Percentiles rank a stretch among this genome's conserved stretches.
phyloP scores from a whole-genome alignment of 2,797 vertebrate genomes.

The Anomalospiza imberbis region DNA sequence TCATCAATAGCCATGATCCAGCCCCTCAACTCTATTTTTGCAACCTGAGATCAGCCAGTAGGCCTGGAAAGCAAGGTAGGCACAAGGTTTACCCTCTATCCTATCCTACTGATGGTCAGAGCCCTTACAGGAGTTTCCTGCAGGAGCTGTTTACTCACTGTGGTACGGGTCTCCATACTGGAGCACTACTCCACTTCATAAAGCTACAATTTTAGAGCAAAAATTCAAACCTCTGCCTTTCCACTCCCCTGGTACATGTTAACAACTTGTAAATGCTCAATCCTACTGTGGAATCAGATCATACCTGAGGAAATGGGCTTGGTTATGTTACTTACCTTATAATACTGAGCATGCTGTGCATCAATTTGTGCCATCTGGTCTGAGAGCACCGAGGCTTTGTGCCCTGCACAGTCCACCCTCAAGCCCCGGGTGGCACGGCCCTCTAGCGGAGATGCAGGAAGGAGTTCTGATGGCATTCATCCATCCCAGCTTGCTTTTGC shows the following conservation, averaged over 20 bases:
- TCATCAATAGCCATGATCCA: background rate
- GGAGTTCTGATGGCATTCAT: background rate
- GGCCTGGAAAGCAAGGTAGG: background rate
- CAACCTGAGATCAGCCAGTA: background rate
- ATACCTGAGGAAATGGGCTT: background rate
- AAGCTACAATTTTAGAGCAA: background rate
- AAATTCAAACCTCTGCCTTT: background rate
- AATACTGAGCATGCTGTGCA: background rate
- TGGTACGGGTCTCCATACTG: background rate
- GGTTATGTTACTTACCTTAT: background rate
- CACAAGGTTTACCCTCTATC: background rate
- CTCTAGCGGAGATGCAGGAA: constrained; percentile 3
- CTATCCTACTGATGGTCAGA: background rate
- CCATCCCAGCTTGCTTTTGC: background rate
- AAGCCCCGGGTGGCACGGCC: background rate
- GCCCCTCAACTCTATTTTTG: background rate
- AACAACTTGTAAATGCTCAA: background rate
- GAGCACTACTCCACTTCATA: background rate
- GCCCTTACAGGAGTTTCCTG: background rate
- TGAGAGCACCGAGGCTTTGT: background rate
- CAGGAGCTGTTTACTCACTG: background rate
- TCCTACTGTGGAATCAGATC: background rate
- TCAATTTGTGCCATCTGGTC: background rate
- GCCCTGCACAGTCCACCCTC: background rate
- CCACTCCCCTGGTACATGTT: background rate